Percentiles rank a stretch among this genome's conserved stretches.
Evolutionary conservation across 2,797 vertebrate genomes (phyloP).

Genomic region (Adrianichthys oophorus): DNA sequence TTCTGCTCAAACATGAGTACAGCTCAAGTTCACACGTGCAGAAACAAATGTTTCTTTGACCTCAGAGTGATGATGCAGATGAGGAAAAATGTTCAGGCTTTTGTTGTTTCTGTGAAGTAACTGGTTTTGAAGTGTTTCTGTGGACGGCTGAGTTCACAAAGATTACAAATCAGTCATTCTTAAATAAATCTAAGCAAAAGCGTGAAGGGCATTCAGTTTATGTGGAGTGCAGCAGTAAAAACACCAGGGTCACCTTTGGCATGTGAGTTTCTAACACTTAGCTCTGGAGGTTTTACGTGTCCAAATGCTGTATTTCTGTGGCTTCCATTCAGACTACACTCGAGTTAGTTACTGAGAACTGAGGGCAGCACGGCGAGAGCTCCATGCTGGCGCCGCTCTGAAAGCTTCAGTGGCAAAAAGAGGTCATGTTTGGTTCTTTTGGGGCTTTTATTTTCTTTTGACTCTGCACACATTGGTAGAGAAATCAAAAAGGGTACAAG

Average conservation of each 20-base stretch:
- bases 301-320: neutral
- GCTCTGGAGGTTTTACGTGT: neutral
- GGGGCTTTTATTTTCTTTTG: neutral
- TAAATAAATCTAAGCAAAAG: neutral
- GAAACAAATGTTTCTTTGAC: conserved; percentile 5
- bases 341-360: neutral
- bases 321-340: conserved; percentile 1
- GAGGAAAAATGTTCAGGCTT: neutral
- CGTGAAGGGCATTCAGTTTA: neutral
- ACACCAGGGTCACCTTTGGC: neutral
- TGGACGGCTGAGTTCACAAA: neutral
- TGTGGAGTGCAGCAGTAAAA: neutral
- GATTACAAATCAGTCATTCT: neutral
- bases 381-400: no score
- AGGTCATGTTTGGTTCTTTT: neutral
- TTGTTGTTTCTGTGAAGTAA: conserved; percentile 3
- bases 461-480: no score
- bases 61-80: conserved; percentile 5
- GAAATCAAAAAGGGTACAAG: no score
- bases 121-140: neutral
- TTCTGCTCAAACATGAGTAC: conserved; percentile 10
- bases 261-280: neutral
- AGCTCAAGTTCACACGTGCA: conserved; percentile 8
- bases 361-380: neutral
- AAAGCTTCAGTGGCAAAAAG: neutral